Evolutionary conservation across 2,888 invertebrate species (phyloP), one percentile per base, ranked within the genome.

Genomic region (Eremobia ochroleuca): DNA sequence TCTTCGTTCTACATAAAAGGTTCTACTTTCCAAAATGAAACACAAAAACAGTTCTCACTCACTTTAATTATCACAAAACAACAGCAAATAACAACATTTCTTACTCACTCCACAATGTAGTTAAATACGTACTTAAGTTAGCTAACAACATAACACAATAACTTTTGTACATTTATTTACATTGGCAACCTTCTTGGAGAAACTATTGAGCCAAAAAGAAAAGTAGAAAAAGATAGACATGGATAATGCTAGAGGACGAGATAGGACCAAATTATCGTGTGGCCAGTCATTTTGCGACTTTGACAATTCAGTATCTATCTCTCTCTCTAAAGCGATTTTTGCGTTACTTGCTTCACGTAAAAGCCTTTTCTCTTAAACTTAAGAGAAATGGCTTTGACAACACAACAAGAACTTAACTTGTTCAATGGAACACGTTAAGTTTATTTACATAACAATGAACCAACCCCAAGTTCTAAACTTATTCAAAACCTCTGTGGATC

Each of bases 51-150:
- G 76, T 71, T 74, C 72, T 78, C 77, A 85, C 77, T 79, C 88
- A 80, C 76, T 83, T 91, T 91, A 88, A 89, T 90, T 89, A 90
- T 89, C 87, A 91, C 89, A 91, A 90, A 89, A 87, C 87, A 89
- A 86, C 86, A 90, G 85, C 87, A 83, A 85, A 75, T 80, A 88
- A 89, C 88, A 88, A 85, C 77, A 71, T 67, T 18, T 65, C 66
- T 75, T 58, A 76, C 69, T 66, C 64, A 83, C 62, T 55, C 37
- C 61, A 81, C 77, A 83, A 80, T 82, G 79, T 83, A 85, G 76
- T 77, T 77, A 80, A 81, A 77, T 69, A 76, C 66, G 77, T 84
- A 84, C 86, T 52, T 73, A 77, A 77, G 75, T 87, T 81, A 88
- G 65, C 66, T 75, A 85, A 85, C 80, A 73, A 83, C 61, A 46